Conservation (phyloP, 2,888 invertebrate genomes). For the Spialia ferax region DNA sequence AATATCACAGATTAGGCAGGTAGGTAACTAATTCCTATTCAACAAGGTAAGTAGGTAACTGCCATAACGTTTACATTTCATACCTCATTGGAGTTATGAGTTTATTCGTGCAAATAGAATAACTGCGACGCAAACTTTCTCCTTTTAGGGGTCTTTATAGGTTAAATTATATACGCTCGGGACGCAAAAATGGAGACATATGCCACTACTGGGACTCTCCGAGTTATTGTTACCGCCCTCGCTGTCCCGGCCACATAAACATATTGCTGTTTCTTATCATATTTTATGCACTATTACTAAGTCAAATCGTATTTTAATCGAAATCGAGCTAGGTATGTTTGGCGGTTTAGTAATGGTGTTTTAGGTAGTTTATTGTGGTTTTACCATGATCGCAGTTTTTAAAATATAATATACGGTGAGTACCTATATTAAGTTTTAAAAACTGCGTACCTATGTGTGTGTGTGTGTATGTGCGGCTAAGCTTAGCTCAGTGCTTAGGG, state of each 20-base stretch:
- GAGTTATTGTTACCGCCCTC: slow-evolving; percentile 71
- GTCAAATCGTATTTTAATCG: slow-evolving; percentile 65
- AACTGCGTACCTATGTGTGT: no score
- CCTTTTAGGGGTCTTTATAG: slow-evolving; percentile 76
- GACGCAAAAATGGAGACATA: slow-evolving; percentile 82
- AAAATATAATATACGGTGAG: no score
- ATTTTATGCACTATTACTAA: slow-evolving; percentile 73
- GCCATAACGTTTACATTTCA: slow-evolving; percentile 45
- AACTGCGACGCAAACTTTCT: slow-evolving; percentile 75
- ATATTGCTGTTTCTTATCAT: slow-evolving; percentile 65
- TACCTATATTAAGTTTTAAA: no score
- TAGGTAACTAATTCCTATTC: no score
- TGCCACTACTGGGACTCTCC: slow-evolving; percentile 72
- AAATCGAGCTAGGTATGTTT: no score
- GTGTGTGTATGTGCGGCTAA: no score
- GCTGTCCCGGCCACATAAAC: slow-evolving; percentile 60
- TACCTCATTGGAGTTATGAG: slow-evolving; percentile 61
- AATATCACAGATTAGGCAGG: no score
- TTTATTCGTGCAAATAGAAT: slow-evolving; percentile 69
- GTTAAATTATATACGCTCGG: slow-evolving; percentile 80
- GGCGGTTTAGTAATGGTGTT: no score
- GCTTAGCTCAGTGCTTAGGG: no score
- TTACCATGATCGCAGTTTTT: slow-evolving; percentile 15
- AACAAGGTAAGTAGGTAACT: slow-evolving; percentile 25
- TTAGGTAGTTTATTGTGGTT: no score